Conservation (phyloP, 2,888 invertebrate genomes). For the Trichopoda pennipes region DNA sequence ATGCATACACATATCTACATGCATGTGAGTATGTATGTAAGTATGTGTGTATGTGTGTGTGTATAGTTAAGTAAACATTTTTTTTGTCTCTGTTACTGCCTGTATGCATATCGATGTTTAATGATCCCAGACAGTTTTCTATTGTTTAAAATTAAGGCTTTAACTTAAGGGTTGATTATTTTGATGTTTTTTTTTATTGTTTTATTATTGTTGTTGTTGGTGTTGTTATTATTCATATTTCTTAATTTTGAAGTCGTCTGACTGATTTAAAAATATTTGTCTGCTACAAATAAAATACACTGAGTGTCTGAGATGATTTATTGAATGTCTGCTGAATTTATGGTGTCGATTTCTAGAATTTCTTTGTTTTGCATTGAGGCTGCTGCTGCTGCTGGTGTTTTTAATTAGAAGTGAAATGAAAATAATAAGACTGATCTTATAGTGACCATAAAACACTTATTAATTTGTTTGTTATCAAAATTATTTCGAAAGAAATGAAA, state of each 20-base stretch:
- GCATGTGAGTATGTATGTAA: neutral
- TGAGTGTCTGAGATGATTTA: conserved; percentile 26
- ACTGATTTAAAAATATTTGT: conserved; percentile 54
- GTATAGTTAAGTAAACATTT: conserved; percentile 16
- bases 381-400: conserved; percentile 18
- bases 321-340: conserved; percentile 26
- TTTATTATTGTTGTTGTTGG: conserved; percentile 13
- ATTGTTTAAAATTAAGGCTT: conserved; percentile 69
- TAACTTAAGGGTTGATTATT: conserved; percentile 71
- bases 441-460: conserved; percentile 22
- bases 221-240: no score
- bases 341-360: conserved; percentile 41
- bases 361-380: conserved; percentile 30
- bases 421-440: conserved; percentile 13
- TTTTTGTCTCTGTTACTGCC: conserved; percentile 9
- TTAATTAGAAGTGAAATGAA: conserved; percentile 51
- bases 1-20: no score
- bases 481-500: neutral
- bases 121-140: conserved; percentile 63
- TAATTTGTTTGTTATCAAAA: conserved; percentile 17
- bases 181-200: conserved; percentile 34
- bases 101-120: conserved; percentile 50
- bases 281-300: conserved; percentile 27
- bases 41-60: neutral
- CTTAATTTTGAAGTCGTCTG: conserved; percentile 47